A percentile compares a stretch with the other conserved stretches of the same genome.
phyloP scores from a whole-genome alignment of 2,797 vertebrate species.

The Chaetodon trifasciatus region DNA sequence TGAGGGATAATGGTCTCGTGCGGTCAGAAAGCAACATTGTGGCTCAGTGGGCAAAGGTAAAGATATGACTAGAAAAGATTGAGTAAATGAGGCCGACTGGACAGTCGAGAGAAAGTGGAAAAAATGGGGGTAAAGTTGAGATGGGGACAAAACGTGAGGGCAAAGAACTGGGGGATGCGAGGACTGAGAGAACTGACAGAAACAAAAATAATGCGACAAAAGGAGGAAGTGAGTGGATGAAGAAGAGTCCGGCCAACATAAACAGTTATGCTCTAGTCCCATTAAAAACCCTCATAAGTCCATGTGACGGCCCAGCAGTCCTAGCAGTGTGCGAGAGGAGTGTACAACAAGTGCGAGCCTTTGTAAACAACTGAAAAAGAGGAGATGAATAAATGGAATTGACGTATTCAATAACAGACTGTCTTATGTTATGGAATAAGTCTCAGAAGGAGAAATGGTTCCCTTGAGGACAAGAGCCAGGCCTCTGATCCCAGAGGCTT shows the following conservation, averaged over 20 bases:
- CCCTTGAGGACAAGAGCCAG: slow-evolving; percentile 24
- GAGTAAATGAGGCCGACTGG: neutral
- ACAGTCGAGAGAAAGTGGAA: neutral
- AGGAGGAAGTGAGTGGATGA: slow-evolving; percentile 55
- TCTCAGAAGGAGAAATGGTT: slow-evolving; percentile 25
- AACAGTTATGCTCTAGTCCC: slow-evolving; percentile 67
- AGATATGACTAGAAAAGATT: neutral
- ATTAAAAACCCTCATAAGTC: slow-evolving; percentile 46
- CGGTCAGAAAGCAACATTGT: slow-evolving; percentile 6
- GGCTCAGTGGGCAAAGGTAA: neutral
- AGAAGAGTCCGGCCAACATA: slow-evolving; percentile 62
- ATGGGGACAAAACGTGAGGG: slow-evolving; percentile 39
- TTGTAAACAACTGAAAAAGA: slow-evolving; percentile 62
- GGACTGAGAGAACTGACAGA: slow-evolving; percentile 25
- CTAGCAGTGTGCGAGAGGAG: slow-evolving; percentile 6
- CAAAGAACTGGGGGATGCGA: neutral
- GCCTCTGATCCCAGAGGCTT: slow-evolving; percentile 35
- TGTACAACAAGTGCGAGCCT: slow-evolving; percentile 28
- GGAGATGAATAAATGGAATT: slow-evolving; percentile 30
- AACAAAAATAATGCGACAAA: slow-evolving; percentile 29
- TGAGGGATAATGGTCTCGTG: slow-evolving; percentile 1
- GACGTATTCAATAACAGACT: slow-evolving; percentile 28
- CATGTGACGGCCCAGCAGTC: neutral
- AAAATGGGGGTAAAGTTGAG: slow-evolving; percentile 35
- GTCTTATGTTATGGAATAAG: slow-evolving; percentile 55